Conservation (phyloP, 2,888 invertebrate genomes). For the Thymelicus acteon region DNA sequence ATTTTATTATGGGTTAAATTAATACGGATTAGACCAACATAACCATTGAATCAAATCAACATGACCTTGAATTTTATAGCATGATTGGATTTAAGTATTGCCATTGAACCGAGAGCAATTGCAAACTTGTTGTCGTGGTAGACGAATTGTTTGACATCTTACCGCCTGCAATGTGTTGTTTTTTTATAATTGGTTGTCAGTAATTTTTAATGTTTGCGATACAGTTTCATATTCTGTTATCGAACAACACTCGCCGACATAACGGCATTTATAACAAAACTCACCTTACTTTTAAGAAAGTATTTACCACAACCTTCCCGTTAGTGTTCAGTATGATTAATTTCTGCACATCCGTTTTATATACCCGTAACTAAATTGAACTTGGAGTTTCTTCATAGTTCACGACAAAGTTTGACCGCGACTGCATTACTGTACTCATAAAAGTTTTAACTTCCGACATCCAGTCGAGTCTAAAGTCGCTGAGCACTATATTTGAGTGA, state of each 20-base stretch:
- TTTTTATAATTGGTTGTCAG: slow-evolving; percentile 1
- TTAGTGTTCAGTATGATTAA: not conserved
- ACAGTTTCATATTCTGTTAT: slow-evolving; percentile 2
- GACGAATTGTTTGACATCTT: slow-evolving; percentile 12
- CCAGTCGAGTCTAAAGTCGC: not conserved
- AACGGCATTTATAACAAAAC: slow-evolving; percentile 6
- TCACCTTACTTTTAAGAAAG: not conserved
- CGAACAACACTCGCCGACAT: slow-evolving; percentile 1
- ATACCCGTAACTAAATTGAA: not conserved
- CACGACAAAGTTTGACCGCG: not conserved
- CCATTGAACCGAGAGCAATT: slow-evolving; percentile 11
- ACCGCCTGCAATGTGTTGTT: slow-evolving; percentile 20
- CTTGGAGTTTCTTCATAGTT: not conserved
- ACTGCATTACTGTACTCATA: too few relatives aligned
- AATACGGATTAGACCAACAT: not conserved
- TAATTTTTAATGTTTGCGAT: slow-evolving; percentile 6
- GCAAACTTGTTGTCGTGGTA: slow-evolving; percentile 22
- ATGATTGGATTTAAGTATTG: slow-evolving; percentile 22
- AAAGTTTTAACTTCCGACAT: too few relatives aligned
- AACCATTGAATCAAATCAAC: not conserved
- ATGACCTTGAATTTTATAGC: slow-evolving; percentile 7
- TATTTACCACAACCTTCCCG: not conserved
- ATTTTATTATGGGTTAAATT: not conserved
- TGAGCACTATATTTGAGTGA: not conserved
- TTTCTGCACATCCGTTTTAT: slow-evolving; percentile 15